Conservation (phyloP, 2,797 vertebrate species). For the Odontamblyopus lacepedii region DNA sequence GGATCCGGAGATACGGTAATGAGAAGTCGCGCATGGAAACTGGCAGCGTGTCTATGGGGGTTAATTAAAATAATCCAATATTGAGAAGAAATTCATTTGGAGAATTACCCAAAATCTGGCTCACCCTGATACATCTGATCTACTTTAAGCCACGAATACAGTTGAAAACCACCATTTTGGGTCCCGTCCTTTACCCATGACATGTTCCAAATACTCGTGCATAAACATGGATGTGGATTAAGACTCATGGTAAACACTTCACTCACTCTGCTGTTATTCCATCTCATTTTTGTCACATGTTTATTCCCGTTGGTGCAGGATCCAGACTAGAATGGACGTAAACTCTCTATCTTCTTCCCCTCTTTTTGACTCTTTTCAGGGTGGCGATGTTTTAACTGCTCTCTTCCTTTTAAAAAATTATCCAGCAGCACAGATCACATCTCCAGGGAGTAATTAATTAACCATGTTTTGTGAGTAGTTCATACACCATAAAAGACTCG, state of each 20-base stretch:
- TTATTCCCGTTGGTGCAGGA: conserved; percentile 35
- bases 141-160: too few relatives aligned
- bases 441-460: conserved; percentile 61
- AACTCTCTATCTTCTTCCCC: conserved; percentile 63
- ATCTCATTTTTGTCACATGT: conserved; percentile 19
- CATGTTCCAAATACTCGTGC: neutral
- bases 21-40: too few relatives aligned
- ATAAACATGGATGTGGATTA: conserved; percentile 2
- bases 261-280: conserved; percentile 15
- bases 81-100: too few relatives aligned
- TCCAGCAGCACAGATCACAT: conserved; percentile 41
- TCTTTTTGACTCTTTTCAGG: conserved; percentile 58
- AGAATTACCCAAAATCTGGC: too few relatives aligned
- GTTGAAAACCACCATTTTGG: neutral
- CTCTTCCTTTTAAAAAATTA: conserved; percentile 49
- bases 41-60: too few relatives aligned
- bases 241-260: conserved; percentile 10
- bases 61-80: too few relatives aligned
- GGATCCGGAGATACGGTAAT: too few relatives aligned
- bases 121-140: too few relatives aligned
- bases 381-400: conserved; percentile 64
- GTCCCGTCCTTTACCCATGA: conserved; percentile 6
- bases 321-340: conserved; percentile 52
- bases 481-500: conserved; percentile 49
- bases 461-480: conserved; percentile 59